These are phyloP conservation scores for Holocentrus rufus DNA, from an alignment of 2,797 vertebrate species.

Conservation along the genomic window DNA sequence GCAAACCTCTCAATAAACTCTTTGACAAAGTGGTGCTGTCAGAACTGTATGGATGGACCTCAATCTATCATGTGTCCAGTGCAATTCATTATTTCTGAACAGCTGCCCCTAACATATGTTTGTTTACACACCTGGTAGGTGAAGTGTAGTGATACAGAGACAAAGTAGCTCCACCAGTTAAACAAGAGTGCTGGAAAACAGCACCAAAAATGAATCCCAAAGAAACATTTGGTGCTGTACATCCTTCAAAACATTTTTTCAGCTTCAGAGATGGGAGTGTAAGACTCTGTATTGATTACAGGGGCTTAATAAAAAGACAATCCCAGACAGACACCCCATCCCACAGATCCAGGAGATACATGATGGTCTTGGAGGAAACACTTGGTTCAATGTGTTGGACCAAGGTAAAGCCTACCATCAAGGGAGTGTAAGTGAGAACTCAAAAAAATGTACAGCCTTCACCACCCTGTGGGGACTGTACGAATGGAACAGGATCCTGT, in stretches of 20 bases:
- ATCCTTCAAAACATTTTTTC: too few species aligned
- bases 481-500: slow-evolving; percentile 46
- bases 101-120: too few species aligned
- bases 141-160: too few species aligned
- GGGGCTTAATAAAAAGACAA: slow-evolving; percentile 30
- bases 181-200: too few species aligned
- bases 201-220: too few species aligned
- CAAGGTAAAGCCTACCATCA: slow-evolving; percentile 35
- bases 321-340: slow-evolving; percentile 30
- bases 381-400: slow-evolving; percentile 29
- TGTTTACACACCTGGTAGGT: too few species aligned
- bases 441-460: neutral
- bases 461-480: slow-evolving; percentile 29
- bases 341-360: slow-evolving; percentile 26
- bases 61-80: too few species aligned
- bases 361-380: slow-evolving; percentile 23
- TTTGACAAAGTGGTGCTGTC: too few species aligned
- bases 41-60: too few species aligned
- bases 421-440: slow-evolving; percentile 11
- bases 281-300: slow-evolving; percentile 31
- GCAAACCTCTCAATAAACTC: too few species aligned
- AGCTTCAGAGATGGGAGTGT: slow-evolving; percentile 8
- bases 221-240: too few species aligned
- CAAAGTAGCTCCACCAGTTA: too few species aligned
- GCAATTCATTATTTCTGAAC: neutral